A percentile compares a stretch with the other conserved stretches of the same genome.
phyloP scores from a whole-genome alignment of 2,113 vertebrate species.

The Ceyx melanurus region DNA sequence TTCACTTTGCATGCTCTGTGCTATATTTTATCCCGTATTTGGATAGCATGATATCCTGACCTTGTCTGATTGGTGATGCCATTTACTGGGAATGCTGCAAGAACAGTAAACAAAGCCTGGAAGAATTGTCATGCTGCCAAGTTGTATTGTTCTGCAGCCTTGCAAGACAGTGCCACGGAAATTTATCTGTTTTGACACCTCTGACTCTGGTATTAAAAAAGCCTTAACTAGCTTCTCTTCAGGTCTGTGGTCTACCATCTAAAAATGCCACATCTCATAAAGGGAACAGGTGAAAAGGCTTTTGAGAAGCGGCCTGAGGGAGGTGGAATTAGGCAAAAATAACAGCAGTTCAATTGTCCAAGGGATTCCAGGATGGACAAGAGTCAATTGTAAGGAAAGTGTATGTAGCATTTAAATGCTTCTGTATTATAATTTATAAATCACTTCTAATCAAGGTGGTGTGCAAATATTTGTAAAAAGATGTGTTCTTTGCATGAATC shows the following conservation, averaged over 20 bases:
- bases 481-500: background rate
- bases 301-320: background rate
- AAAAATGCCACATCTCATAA: slow-evolving; percentile 51
- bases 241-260: background rate
- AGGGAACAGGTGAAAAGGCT: background rate
- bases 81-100: slow-evolving; percentile 6
- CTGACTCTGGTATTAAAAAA: slow-evolving; percentile 36
- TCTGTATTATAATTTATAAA: background rate
- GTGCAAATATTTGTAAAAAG: background rate
- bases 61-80: slow-evolving; percentile 40
- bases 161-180: slow-evolving; percentile 37
- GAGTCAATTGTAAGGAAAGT: background rate
- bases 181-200: slow-evolving; percentile 50
- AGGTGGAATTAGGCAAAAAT: background rate
- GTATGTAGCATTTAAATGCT: background rate
- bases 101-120: slow-evolving; percentile 24
- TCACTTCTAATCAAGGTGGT: background rate
- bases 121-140: slow-evolving; percentile 34
- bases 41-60: slow-evolving; percentile 24
- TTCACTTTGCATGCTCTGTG: background rate
- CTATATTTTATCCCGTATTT: slow-evolving; percentile 15
- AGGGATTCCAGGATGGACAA: background rate
- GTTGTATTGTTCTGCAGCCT: background rate
- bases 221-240: slow-evolving; percentile 7
- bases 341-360: background rate